Percentiles rank a stretch among this genome's conserved stretches.
Evolutionary conservation across 2,113 vertebrate genomes (phyloP).

Genomic region (Pterocles gutturalis): DNA sequence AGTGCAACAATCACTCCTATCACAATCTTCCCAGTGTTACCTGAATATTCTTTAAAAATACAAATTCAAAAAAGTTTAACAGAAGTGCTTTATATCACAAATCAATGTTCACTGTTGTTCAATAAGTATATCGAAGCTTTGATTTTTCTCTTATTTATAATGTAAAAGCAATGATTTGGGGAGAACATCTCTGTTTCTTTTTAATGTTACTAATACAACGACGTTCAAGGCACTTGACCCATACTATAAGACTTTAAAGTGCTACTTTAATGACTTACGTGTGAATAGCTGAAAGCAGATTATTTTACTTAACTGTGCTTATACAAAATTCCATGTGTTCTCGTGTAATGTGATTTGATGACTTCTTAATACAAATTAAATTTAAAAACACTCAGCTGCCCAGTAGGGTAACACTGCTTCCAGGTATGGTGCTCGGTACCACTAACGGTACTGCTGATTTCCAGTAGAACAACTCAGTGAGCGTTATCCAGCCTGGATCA

Average conservation of each 20-base stretch:
- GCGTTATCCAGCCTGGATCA: neutral
- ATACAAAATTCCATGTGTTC: neutral
- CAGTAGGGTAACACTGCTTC: neutral
- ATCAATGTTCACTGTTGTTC: neutral
- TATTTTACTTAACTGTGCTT: neutral
- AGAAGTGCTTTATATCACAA: neutral
- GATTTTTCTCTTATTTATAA: neutral
- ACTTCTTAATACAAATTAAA: neutral
- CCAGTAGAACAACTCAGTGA: neutral
- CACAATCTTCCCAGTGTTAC: rapidly evolving
- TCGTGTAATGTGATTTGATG: neutral
- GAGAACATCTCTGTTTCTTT: neutral
- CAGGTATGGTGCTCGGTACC: neutral
- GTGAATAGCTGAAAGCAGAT: neutral
- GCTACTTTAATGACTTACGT: neutral
- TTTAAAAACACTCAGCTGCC: neutral
- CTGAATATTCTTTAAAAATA: neutral
- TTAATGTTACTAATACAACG: neutral
- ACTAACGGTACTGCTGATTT: neutral
- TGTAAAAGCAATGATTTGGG: neutral
- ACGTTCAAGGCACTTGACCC: neutral
- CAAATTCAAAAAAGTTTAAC: neutral
- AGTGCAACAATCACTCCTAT: rapidly evolving
- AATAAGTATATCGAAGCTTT: neutral
- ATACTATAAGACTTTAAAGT: neutral